Evolutionary conservation across 2,113 vertebrate genomes (phyloP), one percentile per base, ranked within the genome.

Genomic region (Limnothrissa miodon): DNA sequence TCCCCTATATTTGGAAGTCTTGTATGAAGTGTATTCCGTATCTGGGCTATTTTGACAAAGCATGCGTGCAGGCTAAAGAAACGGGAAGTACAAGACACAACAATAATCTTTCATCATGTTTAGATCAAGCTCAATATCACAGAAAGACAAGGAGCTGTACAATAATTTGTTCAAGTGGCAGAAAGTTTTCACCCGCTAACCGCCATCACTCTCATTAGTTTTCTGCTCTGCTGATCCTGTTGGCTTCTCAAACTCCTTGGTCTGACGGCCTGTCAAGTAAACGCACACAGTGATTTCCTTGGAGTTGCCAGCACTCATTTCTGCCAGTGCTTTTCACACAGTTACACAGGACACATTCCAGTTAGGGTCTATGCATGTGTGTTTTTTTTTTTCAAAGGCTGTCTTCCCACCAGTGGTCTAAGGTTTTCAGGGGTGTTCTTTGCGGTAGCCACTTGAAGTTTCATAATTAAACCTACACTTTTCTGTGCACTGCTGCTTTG

Each of bases 151-250:
- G 11, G 66, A 74, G 66, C 66, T 74, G 66, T 62, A 33, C 66
- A 74, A 74, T 36, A 74, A 74, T 74, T 74, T 74, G 66, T 74
- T 74, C 66, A 74, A 74, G 66, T 74, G 29, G 66, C 66, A 74
- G 29, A 11, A 15, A 74, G 66, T 74, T 74, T 74, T 74, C 66
- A 13, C 66, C 66, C 29, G 1, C 33, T 36, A 74, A 33, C 66
- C 11, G 10, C 29, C 15, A 70, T 70, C 29, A 13, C 66, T 36
- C 66, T 74, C 66, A 74, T 74, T 74, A 74, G 66, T 74, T 74
- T 74, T 36, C 66, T 74, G 66, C 66, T 74, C 66, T 74, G 66
- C 25, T 74, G 66, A 74, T 74, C 13, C 66, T 29, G 25, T 70
- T 70, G 66, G 66, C 66, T 36, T 74, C 66, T 74, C 11, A 0